Evolutionary conservation across 2,113 vertebrate genomes (phyloP), one percentile per base, ranked within the genome.

Genomic region (Podilymbus podiceps): DNA sequence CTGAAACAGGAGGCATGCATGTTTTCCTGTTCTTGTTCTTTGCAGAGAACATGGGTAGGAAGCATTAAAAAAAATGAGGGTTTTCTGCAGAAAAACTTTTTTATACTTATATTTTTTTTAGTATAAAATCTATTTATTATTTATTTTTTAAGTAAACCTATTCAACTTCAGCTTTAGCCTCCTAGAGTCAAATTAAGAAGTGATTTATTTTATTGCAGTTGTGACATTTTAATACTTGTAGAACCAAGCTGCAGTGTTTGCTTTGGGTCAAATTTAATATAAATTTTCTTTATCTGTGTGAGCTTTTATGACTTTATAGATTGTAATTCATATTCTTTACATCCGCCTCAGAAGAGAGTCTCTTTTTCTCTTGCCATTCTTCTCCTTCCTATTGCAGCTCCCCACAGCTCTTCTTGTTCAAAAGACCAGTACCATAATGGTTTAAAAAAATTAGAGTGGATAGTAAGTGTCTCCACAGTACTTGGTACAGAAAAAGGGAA

Each of bases 1-100:
- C 27, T 27, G 33, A 42, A 72, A 35, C 22, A 38, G 27, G 33
- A 88, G 24, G 20, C 14, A 6, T 10, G 9, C 0, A 0, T 60
- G 16, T 71, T 80, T 66, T 25, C 27, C 2, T 47, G 47, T 53
- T 82, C 28, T 66, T 74, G 9, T 33, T 87, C 85, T 52, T 80
- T 84, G 30, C 3, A 15, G 64, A 47, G 25, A 7, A 50, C 6
- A 2, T 22, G 28, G 28, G 38, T 25, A 64, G 23, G 44, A 21
- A 73, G 9, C 24, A 20, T 55, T 55, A 35, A 75, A 86, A 18
- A 23, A 90, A 78, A 64, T 20, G 19, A 13, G 5, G 3, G 1
- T 11, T 66, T 89, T 80, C 46, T 83, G 56, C 22, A 42, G 78
- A 85, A 91, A 47, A 0, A 6, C 38, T 38, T 38, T 38, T 38